Conservation (phyloP, 2,797 vertebrate genomes). For the Smutsia gigantea region DNA sequence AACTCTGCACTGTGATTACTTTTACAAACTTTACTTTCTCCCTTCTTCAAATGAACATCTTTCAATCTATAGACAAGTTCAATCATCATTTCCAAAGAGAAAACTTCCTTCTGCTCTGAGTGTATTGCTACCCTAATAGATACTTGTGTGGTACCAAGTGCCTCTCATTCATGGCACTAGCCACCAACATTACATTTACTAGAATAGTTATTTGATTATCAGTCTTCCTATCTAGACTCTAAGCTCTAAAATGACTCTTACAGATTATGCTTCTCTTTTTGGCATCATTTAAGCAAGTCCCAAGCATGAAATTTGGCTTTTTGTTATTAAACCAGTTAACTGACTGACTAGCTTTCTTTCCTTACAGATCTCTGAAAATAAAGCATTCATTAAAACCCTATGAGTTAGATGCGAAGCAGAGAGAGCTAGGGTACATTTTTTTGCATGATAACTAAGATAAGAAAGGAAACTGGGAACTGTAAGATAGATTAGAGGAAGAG, state of each 20-base stretch:
- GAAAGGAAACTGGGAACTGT: not conserved
- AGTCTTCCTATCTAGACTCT: not conserved
- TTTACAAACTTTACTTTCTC: too few relatives aligned
- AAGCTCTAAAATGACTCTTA: not conserved
- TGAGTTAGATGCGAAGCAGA: not conserved
- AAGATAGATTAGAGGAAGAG: not conserved
- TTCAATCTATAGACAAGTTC: not conserved
- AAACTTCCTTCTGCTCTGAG: not conserved
- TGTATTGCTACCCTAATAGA: accelerated
- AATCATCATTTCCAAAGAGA: not conserved
- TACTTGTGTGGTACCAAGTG: accelerated
- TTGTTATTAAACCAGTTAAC: not conserved
- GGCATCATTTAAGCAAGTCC: not conserved
- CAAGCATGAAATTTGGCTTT: not conserved
- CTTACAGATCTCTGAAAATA: not conserved
- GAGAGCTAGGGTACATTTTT: not conserved
- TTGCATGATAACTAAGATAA: not conserved
- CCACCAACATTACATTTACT: not conserved
- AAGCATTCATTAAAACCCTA: not conserved
- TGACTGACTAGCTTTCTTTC: not conserved
- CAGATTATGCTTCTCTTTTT: not conserved
- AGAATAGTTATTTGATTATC: not conserved
- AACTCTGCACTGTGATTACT: not conserved
- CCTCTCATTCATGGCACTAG: not conserved
- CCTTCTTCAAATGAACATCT: not conserved